Percentiles rank a stretch among this genome's conserved stretches.
Evolutionary conservation across 2,113 vertebrate genomes (phyloP).

Genomic region (Apteryx mantelli): DNA sequence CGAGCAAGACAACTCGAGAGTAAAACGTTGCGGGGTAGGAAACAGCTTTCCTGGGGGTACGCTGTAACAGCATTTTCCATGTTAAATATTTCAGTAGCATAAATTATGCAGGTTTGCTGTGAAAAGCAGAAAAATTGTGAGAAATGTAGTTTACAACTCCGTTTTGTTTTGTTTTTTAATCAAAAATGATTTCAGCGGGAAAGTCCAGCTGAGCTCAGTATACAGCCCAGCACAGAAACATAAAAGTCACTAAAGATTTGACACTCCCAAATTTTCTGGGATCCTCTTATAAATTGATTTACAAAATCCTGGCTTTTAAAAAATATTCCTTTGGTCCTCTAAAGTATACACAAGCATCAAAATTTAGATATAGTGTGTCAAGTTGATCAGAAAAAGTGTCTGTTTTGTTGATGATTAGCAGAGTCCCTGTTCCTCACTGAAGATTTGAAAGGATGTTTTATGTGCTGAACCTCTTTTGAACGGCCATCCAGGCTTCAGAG

Average conservation of each 20-base stretch:
- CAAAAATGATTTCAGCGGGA: background rate
- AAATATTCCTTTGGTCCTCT: background rate
- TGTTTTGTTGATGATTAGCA: background rate
- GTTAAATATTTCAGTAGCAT: background rate
- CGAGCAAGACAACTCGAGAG: background rate
- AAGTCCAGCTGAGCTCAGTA: background rate
- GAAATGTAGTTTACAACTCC: background rate
- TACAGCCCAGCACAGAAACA: accelerated
- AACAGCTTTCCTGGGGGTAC: background rate
- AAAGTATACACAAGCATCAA: background rate
- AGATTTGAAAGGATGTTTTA: background rate
- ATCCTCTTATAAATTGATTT: background rate
- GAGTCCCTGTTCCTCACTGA: background rate
- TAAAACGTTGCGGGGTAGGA: background rate
- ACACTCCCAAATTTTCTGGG: background rate
- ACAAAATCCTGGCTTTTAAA: background rate
- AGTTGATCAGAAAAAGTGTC: background rate
- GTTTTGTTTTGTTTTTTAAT: background rate
- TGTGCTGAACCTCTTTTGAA: background rate
- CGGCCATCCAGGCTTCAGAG: background rate
- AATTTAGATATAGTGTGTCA: background rate
- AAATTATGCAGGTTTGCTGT: background rate
- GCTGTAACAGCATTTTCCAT: background rate
- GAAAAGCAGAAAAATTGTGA: background rate
- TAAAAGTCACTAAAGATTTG: background rate